Evolutionary conservation across 2,113 vertebrate species (phyloP).

Genomic region (Micronisus gabar): DNA sequence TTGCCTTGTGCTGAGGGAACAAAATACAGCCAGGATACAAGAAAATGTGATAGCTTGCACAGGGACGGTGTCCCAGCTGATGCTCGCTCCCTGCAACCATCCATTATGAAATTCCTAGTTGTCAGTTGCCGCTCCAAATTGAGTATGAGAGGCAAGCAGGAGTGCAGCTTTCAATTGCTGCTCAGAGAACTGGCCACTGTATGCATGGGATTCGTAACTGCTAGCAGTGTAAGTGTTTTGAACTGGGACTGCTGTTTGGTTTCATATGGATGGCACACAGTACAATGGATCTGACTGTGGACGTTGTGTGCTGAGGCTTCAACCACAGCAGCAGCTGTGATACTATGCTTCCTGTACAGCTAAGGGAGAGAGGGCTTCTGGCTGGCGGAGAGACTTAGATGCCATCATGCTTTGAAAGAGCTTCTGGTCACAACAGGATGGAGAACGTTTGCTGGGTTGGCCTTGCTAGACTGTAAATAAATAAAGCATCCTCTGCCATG

Average conservation of each 20-base stretch:
- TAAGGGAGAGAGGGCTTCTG: background rate
- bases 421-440: background rate
- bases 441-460: background rate
- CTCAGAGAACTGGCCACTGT: background rate
- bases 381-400: background rate
- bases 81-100: accelerated
- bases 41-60: background rate
- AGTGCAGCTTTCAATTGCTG: background rate
- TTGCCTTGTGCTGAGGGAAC: background rate
- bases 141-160: background rate
- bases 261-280: background rate
- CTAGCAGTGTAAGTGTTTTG: background rate
- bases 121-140: background rate
- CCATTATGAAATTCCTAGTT: background rate
- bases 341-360: background rate
- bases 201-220: background rate
- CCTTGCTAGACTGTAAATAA: background rate
- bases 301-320: background rate
- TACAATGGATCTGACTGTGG: background rate
- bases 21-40: background rate
- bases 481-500: background rate
- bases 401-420: background rate
- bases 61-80: background rate
- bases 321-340: background rate
- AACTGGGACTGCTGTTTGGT: background rate